Percentiles rank a stretch among this genome's conserved stretches.
Evolutionary conservation across 2,888 invertebrate genomes (phyloP).

Genomic region (Catonia carolina): DNA sequence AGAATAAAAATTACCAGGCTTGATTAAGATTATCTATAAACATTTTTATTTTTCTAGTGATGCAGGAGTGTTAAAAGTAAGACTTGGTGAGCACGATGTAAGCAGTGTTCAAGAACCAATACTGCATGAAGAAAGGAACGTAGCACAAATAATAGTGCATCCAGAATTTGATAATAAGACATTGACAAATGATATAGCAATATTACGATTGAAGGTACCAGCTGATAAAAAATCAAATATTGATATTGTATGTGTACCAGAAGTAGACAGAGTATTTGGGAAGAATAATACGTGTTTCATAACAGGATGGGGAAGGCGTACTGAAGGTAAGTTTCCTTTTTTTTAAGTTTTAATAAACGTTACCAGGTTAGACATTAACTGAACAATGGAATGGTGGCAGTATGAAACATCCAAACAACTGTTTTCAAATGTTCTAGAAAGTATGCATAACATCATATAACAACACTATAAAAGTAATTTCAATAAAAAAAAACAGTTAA

Average conservation of each 20-base stretch:
- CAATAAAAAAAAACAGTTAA: no score
- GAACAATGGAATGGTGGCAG: no score
- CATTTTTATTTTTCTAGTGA: neutral
- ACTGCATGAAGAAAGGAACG: conserved; percentile 41
- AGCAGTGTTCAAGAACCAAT: conserved; percentile 40
- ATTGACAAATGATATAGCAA: conserved; percentile 42
- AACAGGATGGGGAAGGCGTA: conserved; percentile 43
- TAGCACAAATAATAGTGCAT: conserved; percentile 37
- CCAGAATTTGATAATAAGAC: conserved; percentile 41
- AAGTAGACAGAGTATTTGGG: conserved; percentile 33
- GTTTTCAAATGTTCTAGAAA: no score
- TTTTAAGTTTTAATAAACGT: no score
- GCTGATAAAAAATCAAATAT: conserved; percentile 38
- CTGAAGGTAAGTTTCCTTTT: conserved; percentile 41
- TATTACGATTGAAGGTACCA: conserved; percentile 38
- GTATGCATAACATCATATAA: no score
- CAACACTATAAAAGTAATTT: no score
- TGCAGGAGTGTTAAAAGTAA: conserved; percentile 38
- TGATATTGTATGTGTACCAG: conserved; percentile 41
- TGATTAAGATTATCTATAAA: no score
- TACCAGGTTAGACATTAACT: no score
- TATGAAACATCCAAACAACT: no score
- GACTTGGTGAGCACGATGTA: conserved; percentile 44
- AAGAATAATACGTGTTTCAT: conserved; percentile 39
- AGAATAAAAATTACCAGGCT: no score